A percentile compares a stretch with the other conserved stretches of the same genome.
These are phyloP conservation scores for Drosophila limbata DNA, from an alignment of 2,888 invertebrate genomes.

Conservation along the genomic window DNA sequence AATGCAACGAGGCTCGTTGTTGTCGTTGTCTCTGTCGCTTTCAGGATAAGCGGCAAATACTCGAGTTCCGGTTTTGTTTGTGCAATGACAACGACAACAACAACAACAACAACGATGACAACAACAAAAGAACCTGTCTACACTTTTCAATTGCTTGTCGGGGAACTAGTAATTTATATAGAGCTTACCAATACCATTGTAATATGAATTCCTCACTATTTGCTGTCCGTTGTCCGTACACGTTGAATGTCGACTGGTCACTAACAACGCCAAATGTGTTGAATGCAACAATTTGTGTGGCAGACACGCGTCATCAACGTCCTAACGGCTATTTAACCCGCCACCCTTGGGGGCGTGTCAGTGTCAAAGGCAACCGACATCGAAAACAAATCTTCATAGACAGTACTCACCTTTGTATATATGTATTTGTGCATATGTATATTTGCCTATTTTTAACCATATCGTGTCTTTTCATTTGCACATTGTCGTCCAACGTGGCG, in stretches of 20 bases:
- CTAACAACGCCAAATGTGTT: conserved; percentile 34
- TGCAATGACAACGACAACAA: conserved; percentile 15
- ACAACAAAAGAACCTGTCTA: background rate
- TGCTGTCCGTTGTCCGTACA: conserved; percentile 54
- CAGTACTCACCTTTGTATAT: background rate
- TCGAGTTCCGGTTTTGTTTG: conserved; percentile 38
- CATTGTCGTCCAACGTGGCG: conserved; percentile 25
- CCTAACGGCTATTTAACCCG: conserved; percentile 11
- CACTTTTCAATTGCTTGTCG: background rate
- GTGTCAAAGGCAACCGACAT: conserved; percentile 28
- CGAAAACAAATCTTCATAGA: conserved; percentile 26
- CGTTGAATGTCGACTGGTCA: conserved; percentile 51
- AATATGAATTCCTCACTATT: background rate
- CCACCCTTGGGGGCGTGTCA: conserved; percentile 20
- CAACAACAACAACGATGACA: conserved; percentile 10
- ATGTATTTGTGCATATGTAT: background rate
- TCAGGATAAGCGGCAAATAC: conserved; percentile 37
- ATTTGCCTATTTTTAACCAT: background rate
- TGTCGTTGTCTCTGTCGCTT: conserved; percentile 1
- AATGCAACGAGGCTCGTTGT: conserved; percentile 27
- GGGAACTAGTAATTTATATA: background rate
- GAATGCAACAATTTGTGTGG: conserved; percentile 71
- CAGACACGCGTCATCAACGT: conserved; percentile 47
- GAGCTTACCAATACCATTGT: conserved; percentile 27
- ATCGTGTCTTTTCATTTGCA: conserved; percentile 14